phyloP scores from a whole-genome alignment of 2,797 vertebrate genomes.

The Bovichtus diacanthus region DNA sequence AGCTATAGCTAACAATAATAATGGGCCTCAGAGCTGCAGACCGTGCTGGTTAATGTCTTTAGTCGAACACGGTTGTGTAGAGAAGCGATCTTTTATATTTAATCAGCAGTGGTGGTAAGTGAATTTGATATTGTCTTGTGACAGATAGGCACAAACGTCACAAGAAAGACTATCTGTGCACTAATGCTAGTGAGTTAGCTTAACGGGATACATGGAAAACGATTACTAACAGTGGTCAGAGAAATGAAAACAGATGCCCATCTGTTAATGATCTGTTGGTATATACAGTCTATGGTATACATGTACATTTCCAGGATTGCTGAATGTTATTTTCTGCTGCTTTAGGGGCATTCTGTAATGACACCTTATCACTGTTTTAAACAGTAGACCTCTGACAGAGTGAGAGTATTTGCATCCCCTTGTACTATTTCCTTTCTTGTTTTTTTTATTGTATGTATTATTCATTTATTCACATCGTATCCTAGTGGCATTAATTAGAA shows the following conservation, averaged over 20 bases:
- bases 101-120: not conserved
- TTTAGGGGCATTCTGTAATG: not conserved
- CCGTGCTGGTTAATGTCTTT: too few relatives aligned
- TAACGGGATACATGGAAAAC: not conserved
- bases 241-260: not conserved
- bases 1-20: conserved; percentile 17
- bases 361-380: not conserved
- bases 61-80: rapidly evolving
- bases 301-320: not conserved
- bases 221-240: too few relatives aligned
- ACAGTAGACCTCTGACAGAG: not conserved
- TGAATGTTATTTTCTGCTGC: not conserved
- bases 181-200: not conserved
- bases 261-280: not conserved
- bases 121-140: not conserved
- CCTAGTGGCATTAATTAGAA: not conserved
- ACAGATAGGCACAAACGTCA: not conserved
- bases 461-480: not conserved
- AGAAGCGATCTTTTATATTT: rapidly evolving
- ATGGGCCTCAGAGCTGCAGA: not conserved
- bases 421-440: not conserved
- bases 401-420: not conserved
- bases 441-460: not conserved
- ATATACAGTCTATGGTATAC: too few relatives aligned
- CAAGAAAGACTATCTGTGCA: not conserved